Base-by-base conservation (phyloP, 2,888 invertebrate species). In the Malacosoma neustria region DNA sequence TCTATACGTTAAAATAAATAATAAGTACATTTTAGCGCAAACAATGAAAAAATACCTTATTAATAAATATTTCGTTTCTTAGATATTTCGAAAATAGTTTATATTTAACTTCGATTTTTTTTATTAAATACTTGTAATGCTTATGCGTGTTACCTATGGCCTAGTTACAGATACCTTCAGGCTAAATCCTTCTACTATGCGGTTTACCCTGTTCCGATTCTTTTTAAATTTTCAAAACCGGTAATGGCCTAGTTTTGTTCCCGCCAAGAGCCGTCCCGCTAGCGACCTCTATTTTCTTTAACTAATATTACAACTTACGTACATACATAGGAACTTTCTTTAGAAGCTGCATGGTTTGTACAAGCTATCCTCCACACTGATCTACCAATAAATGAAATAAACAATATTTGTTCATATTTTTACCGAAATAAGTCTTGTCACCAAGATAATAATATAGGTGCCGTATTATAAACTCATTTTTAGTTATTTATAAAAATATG, bases 291-390 rank as follows among this genome's bases (percentile, higher is more conserved):
- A 77, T 71, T 79, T 63, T 45, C 54, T 72, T 73, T 60, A 62
- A 66, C 73, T 77, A 79, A 79, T 77, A 75, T 82, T 85, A 84
- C 80, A 71, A 65, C 84, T 84, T 85, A 85, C 81, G 81, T 84
- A 84, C 82, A 82, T 84, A 84, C 82, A 85, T 85, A 85, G 85
- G 85, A 85, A 85, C 85, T 85, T 84, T 85, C 67, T 79, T 85
- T 80, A 84, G 84, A 85, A 85, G 85, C 85, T 85, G 85, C 85
- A 84, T 79, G 79, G 81, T 84, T 84, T 85, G 72, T 84, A 85
- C 82, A 85, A 85, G 84, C 84, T 84, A 84, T 77, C 75, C 77
- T 75, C 76, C 84, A 81, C 81, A 81, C 79, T 81, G 80, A 77
- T 72, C 82, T 82, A 84, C 77, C 72, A 64, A 77, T 72, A 77